Conservation (phyloP, 2,113 vertebrate genomes). For the Tauraco erythrolophus region DNA sequence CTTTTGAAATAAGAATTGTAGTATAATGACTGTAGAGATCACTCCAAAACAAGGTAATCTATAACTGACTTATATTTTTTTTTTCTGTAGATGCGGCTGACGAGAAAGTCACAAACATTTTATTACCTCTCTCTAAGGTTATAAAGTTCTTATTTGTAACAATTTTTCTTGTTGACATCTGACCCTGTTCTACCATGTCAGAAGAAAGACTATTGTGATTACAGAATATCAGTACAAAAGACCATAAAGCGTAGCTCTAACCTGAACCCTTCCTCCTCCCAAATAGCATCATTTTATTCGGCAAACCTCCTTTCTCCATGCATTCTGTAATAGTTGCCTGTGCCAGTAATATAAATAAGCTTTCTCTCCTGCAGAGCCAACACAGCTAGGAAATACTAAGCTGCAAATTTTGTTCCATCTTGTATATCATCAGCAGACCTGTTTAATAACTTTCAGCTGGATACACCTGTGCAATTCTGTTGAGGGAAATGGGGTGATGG, state of each 20-base stretch:
- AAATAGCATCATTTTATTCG: neutral
- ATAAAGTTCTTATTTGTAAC: conserved; percentile 24
- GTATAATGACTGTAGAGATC: neutral
- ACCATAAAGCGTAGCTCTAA: neutral
- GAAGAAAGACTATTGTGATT: neutral
- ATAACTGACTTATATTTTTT: neutral
- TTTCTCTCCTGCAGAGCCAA: conserved; percentile 4
- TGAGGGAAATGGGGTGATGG: neutral
- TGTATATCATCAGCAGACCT: neutral
- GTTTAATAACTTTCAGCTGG: conserved; percentile 28
- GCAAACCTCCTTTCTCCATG: neutral
- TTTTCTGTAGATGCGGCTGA: neutral
- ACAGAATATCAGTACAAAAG: neutral
- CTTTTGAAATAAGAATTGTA: conserved; percentile 12
- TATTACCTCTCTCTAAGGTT: conserved; percentile 4
- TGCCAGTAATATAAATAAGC: conserved; percentile 14
- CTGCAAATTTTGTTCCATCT: conserved; percentile 28
- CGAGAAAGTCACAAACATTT: neutral
- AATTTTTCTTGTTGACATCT: conserved; percentile 20
- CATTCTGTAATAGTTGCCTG: neutral
- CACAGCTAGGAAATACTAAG: neutral
- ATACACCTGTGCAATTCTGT: neutral
- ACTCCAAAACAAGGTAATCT: neutral
- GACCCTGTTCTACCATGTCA: neutral
- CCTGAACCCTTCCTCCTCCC: neutral